Base-by-base conservation (phyloP, 2,113 vertebrate species). In the Anas platyrhynchos region DNA sequence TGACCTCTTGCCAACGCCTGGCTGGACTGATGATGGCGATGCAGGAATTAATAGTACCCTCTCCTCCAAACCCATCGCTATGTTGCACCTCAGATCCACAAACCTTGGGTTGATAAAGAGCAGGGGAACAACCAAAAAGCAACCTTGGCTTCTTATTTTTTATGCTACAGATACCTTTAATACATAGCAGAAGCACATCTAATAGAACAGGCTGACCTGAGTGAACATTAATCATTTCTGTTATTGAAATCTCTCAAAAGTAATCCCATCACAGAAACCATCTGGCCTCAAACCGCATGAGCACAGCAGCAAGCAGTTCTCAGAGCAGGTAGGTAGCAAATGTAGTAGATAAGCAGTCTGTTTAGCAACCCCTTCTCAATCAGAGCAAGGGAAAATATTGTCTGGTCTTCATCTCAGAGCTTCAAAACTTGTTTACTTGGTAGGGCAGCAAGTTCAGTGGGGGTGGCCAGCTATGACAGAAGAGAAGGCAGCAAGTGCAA, bases 301-400 rank as follows among this genome's bases (percentile, higher is more conserved):
- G 38, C 46, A 48, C 34, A 69, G 29, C 29, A 62, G 25, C 0
- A 0, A 62, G 55, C 0, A 0, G 31, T 31, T 77, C 36, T 38
- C 1, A 0, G 32, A 46, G 72, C 20, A 83, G 36, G 20, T 17
- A 54, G 6, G 27, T 7, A 41, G 13, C 50, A 71, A 58, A 26
- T 27, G 6, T 21, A 48, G 41, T 5, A 50, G 43, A 54, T 38
- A 59, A 72, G 10, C 32, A 46, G 18, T 44, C 29, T 61, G 29
- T 34, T 73, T 15, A 59, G 58, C 72, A 66, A 21, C 12, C 38
- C n/a, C 16, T 88, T 83, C 61, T 67, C 46, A 88, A 79, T 67
- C 29, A 52, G 5, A 75, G 34, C 1, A 0, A 52, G 15, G 17
- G 29, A 76, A 76, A 48, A 38, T 7, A 7, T 16, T 55, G 4